Base-by-base conservation (phyloP, 2,888 invertebrate genomes). In the Panzeria rudis region DNA sequence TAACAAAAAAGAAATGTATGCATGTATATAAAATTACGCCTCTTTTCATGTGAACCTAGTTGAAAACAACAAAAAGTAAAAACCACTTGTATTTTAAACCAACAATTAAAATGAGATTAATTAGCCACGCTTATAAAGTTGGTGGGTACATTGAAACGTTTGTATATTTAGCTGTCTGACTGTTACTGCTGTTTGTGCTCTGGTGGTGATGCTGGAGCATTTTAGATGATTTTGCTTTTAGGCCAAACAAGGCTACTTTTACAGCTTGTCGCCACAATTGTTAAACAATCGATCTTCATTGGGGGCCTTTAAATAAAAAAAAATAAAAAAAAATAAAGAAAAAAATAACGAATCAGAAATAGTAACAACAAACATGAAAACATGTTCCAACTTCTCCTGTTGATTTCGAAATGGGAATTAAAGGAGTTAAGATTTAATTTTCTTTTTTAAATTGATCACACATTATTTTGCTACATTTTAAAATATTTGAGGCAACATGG, bases 21-120 rank as follows among this genome's bases (percentile, higher is more conserved):
- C 23, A 25, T 44, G 29, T 25, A 69, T 35, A 50, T 25, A 62
- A 82, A 76, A 82, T 13, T 47, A 82, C 82, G 82, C 82, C 82
- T 82, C 69, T 56, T 82, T 69, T 68, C 73, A 68, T 56, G 8
- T 62, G 54, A 52, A 61, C 5, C 13, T 38, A 54, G 32, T 69
- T 32, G 23, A 52, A 44, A 44, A 15, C n/a, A 13, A 41, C 9
- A 41, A 50, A 62, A 47, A 54, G 29, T 11, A 32, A 72, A 66
- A 64, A 50, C 54, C 72, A 80, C 76, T 85, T 72, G 76, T 62
- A 86, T 78, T 79, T 86, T 84, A 86, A 88, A 88, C 87, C 86
- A 87, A 88, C 90, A 91, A 91, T 91, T 91, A 91, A 90, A 91
- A 88, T 88, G 89, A 90, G 89, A 91, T 91, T 91, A 91, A 91